These are phyloP conservation scores for Pseudomugil tenellus DNA, from an alignment of 2,797 vertebrate genomes.

Conservation along the genomic window DNA sequence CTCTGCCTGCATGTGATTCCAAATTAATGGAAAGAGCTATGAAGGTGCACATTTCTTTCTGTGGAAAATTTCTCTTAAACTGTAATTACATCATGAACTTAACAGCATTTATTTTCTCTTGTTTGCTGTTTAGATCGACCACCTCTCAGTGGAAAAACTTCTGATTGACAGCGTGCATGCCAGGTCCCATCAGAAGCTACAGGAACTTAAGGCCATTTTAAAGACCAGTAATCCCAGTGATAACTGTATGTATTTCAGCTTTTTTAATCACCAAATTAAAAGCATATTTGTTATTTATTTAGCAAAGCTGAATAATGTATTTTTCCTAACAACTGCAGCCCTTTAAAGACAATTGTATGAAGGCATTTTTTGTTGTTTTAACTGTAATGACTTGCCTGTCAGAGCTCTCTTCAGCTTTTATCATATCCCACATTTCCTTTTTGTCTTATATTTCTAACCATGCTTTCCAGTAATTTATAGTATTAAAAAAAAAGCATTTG, in stretches of 20 bases:
- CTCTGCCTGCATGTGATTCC: constrained; percentile 93
- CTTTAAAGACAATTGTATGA: background rate
- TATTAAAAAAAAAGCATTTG: constrained; percentile 4
- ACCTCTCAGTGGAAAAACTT: constrained; percentile 97
- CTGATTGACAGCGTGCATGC: constrained; percentile 98
- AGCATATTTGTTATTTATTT: constrained; percentile 1
- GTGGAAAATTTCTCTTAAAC: background rate
- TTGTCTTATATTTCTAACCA: constrained; percentile 7
- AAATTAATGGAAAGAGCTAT: constrained; percentile 97
- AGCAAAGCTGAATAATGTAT: constrained; percentile 13
- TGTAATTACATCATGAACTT: background rate
- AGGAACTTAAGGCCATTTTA: constrained; percentile 96
- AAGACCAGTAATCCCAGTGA: constrained; percentile 92
- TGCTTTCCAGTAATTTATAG: constrained; percentile 1
- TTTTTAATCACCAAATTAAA: background rate
- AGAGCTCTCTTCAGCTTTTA: background rate
- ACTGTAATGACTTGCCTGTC: background rate
- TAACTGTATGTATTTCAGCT: constrained; percentile 86
- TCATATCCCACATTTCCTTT: background rate
- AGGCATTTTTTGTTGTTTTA: background rate
- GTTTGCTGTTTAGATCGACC: constrained; percentile 88
- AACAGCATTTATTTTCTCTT: background rate
- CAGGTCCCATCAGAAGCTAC: constrained; percentile 96
- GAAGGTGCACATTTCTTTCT: constrained; percentile 82
- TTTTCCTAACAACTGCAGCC: background rate